Evolutionary conservation across 2,888 invertebrate species (phyloP).

Genomic region (Holacanthella duospinosa): DNA sequence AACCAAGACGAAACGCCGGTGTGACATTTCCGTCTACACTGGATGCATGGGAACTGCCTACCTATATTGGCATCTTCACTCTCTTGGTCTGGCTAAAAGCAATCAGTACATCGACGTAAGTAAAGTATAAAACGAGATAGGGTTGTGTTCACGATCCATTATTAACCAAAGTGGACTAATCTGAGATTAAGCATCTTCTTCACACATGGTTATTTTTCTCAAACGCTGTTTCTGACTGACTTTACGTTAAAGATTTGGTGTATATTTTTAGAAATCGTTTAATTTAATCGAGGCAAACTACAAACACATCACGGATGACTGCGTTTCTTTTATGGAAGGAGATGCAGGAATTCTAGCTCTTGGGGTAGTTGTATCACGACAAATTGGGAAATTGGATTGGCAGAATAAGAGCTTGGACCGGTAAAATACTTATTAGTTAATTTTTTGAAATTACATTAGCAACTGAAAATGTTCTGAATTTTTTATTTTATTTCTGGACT

Average conservation of each 20-base stretch:
- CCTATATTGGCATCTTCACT: slow-evolving; percentile 50
- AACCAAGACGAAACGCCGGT: too few species aligned
- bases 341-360: slow-evolving; percentile 57
- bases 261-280: slow-evolving; percentile 8
- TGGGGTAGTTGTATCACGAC: slow-evolving; percentile 51
- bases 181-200: too few species aligned
- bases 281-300: slow-evolving; percentile 7
- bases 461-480: too few species aligned
- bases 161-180: too few species aligned
- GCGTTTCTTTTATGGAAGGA: slow-evolving; percentile 59
- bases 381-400: slow-evolving; percentile 49
- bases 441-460: too few species aligned
- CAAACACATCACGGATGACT: slow-evolving; percentile 41
- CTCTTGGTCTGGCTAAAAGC: slow-evolving; percentile 1
- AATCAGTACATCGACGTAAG: neutral
- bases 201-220: too few species aligned
- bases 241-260: neutral
- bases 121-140: too few species aligned
- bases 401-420: too few species aligned
- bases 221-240: neutral
- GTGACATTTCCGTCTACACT: slow-evolving; percentile 62
- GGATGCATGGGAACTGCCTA: slow-evolving; percentile 62
- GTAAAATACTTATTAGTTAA: too few species aligned
- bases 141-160: too few species aligned
- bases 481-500: slow-evolving; percentile 2